Percentiles rank a stretch among this genome's conserved stretches.
These are phyloP conservation scores for Bradypodion pumilum DNA, from an alignment of 2,797 vertebrate genomes.

Conservation along the genomic window DNA sequence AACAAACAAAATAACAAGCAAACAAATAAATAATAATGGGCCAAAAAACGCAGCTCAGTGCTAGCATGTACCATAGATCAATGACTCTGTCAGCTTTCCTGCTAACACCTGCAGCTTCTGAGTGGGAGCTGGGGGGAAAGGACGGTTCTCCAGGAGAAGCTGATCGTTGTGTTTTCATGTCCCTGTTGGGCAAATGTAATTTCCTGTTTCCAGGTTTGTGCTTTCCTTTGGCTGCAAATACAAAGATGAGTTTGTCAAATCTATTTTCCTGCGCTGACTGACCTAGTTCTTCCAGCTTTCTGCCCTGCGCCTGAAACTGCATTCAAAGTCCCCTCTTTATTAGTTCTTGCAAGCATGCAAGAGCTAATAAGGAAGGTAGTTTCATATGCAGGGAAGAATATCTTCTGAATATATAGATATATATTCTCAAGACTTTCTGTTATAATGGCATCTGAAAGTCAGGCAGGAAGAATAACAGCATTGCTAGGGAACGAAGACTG, in stretches of 20 bases:
- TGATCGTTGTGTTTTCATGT: slow-evolving; percentile 31
- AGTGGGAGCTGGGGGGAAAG: neutral
- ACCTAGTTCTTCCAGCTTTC: slow-evolving; percentile 6
- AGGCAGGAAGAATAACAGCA: neutral
- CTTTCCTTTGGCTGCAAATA: slow-evolving; percentile 14
- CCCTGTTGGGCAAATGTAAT: slow-evolving; percentile 18
- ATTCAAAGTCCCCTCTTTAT: neutral
- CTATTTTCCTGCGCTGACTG: slow-evolving; percentile 25
- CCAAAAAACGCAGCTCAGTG: neutral
- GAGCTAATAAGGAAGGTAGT: no score
- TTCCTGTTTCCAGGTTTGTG: slow-evolving; percentile 27
- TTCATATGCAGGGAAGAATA: no score
- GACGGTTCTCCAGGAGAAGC: neutral
- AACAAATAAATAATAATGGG: no score
- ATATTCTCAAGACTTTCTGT: slow-evolving; percentile 1
- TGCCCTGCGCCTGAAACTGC: neutral
- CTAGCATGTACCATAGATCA: neutral
- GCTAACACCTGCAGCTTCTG: neutral
- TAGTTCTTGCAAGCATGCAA: neutral
- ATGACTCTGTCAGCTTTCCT: neutral
- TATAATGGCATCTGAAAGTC: neutral
- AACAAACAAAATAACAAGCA: neutral
- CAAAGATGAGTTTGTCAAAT: slow-evolving; percentile 25
- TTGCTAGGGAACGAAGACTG: neutral
- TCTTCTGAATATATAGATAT: no score